Percentiles rank a stretch among this genome's conserved stretches.
phyloP scores from a whole-genome alignment of 2,888 invertebrate species.

The Chouioia cunea region DNA sequence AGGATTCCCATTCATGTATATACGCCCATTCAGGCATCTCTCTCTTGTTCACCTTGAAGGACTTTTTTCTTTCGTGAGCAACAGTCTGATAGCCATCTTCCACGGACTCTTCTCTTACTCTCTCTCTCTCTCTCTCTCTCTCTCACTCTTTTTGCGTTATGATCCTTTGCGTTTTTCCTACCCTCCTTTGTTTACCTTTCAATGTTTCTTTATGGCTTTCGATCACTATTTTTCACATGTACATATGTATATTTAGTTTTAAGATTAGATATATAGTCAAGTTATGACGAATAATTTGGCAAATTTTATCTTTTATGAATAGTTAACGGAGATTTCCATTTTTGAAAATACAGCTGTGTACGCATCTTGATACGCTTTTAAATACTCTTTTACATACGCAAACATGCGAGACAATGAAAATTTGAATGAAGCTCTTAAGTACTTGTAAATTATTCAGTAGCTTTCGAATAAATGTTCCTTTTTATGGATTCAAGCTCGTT shows the following conservation, averaged over 20 bases:
- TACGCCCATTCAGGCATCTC: constrained; percentile 64
- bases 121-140: not conserved
- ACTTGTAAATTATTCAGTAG: too few relatives aligned
- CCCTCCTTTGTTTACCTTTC: not conserved
- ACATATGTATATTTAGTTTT: too few relatives aligned
- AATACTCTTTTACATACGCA: not conserved
- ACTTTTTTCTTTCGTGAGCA: constrained; percentile 52
- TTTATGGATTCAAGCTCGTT: too few relatives aligned
- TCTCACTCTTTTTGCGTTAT: not conserved
- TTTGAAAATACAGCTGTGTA: too few relatives aligned
- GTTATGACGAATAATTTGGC: too few relatives aligned
- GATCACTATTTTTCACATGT: too few relatives aligned
- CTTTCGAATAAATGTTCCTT: not conserved
- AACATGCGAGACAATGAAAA: constrained; percentile 1
- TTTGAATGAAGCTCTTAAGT: not conserved
- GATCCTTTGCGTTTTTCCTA: not conserved
- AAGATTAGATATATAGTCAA: too few relatives aligned
- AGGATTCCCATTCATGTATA: constrained; percentile 62
- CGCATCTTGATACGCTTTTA: not conserved
- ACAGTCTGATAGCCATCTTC: constrained; percentile 37
- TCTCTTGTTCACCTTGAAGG: constrained; percentile 62
- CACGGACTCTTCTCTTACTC: not conserved
- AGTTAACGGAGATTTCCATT: too few relatives aligned
- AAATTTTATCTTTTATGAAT: too few relatives aligned
- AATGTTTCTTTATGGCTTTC: too few relatives aligned